These are phyloP conservation scores for Bugula neritina DNA, from an alignment of 2,888 invertebrate genomes.

Conservation along the genomic window DNA sequence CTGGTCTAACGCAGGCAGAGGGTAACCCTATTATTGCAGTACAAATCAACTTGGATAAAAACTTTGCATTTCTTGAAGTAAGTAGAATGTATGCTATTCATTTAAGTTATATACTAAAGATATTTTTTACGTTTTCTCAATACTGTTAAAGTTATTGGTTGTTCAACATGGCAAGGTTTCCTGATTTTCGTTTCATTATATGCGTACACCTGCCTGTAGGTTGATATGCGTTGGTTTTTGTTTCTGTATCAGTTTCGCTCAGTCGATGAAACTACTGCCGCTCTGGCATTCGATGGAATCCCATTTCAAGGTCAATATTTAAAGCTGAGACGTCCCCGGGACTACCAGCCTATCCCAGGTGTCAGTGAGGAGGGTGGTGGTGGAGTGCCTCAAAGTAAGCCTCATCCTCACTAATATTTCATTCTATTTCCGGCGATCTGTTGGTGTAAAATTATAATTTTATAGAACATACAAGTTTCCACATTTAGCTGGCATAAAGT, in stretches of 20 bases:
- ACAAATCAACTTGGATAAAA: slow-evolving; percentile 94
- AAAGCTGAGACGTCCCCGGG: slow-evolving; percentile 27
- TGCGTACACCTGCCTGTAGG: too few species aligned
- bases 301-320: slow-evolving; percentile 28
- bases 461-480: too few species aligned
- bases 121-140: too few species aligned
- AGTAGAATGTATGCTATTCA: too few species aligned
- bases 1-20: slow-evolving; percentile 89
- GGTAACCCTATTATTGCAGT: slow-evolving; percentile 92
- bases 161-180: too few species aligned
- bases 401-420: too few species aligned
- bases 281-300: slow-evolving; percentile 27
- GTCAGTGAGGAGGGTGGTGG: not conserved
- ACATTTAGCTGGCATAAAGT: too few species aligned
- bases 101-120: too few species aligned
- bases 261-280: slow-evolving; percentile 23
- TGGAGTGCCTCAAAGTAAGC: slow-evolving; percentile 3
- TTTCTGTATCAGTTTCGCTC: slow-evolving; percentile 24
- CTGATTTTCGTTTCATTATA: too few species aligned
- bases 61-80: slow-evolving; percentile 93
- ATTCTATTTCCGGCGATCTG: too few species aligned
- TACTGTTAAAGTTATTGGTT: too few species aligned
- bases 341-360: slow-evolving; percentile 28
- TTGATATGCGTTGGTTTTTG: not conserved
- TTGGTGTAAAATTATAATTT: too few species aligned